These are phyloP conservation scores for Sinohyriopsis cumingii DNA, from an alignment of 2,888 invertebrate genomes.

Conservation along the genomic window DNA sequence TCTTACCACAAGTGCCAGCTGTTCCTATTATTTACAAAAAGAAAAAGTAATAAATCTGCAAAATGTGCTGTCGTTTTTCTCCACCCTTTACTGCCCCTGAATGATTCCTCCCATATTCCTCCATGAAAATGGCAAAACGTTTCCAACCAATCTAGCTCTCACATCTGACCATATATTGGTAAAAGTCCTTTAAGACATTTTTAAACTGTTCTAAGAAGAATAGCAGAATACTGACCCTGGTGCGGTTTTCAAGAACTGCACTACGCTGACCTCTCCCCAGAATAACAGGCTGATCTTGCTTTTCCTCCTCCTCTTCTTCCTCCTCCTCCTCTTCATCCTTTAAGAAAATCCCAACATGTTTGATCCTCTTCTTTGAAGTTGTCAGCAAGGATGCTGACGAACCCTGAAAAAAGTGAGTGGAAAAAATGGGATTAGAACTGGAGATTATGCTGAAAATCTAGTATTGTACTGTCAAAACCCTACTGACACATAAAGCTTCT, in stretches of 20 bases:
- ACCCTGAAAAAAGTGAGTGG: conserved; percentile 61
- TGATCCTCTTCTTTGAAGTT: conserved; percentile 93
- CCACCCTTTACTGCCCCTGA: too few species aligned
- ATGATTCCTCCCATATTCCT: too few species aligned
- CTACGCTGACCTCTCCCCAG: conserved; percentile 86
- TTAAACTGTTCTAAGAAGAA: neutral
- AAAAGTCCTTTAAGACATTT: too few species aligned
- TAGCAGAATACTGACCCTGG: conserved; percentile 76
- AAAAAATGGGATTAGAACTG: neutral
- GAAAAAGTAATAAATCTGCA: too few species aligned
- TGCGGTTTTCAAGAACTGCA: conserved; percentile 92
- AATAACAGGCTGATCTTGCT: conserved; percentile 74
- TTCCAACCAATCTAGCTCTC: too few species aligned
- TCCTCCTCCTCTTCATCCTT: conserved; percentile 75
- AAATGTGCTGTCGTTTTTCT: too few species aligned
- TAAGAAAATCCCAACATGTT: conserved; percentile 94
- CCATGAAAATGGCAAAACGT: too few species aligned
- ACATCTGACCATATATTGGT: too few species aligned
- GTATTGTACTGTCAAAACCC: neutral
- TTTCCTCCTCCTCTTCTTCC: conserved; percentile 78
- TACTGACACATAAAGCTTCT: neutral
- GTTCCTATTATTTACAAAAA: too few species aligned
- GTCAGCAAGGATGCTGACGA: conserved; percentile 90
- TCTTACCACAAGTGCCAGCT: too few species aligned
- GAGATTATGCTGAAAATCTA: neutral